Percentiles rank a stretch among this genome's conserved stretches.
Evolutionary conservation across 2,113 vertebrate genomes (phyloP).

Genomic region (Protobothrops flavoviridis): DNA sequence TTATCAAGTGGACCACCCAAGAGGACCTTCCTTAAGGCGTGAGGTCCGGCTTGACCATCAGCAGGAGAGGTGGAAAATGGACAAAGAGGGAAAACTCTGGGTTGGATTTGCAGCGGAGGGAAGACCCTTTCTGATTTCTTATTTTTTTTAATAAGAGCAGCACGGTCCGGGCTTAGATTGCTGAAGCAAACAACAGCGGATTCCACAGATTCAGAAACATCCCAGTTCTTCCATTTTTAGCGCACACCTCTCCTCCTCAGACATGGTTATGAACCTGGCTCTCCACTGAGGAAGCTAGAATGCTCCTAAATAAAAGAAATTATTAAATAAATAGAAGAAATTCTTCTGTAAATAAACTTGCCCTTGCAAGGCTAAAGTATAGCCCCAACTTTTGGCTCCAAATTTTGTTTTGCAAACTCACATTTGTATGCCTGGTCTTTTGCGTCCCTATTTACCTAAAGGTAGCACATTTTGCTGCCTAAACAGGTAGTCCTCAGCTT

Average conservation of each 20-base stretch:
- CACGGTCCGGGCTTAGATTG: background rate
- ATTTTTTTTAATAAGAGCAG: background rate
- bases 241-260: no score
- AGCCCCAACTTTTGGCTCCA: background rate
- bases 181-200: background rate
- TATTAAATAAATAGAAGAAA: background rate
- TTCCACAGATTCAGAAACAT: background rate
- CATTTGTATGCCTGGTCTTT: background rate
- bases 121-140: background rate
- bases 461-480: background rate
- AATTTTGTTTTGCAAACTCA: rapidly evolving
- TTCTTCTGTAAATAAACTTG: background rate
- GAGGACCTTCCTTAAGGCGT: background rate
- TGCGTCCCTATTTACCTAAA: background rate
- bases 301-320: background rate
- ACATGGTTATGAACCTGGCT: background rate
- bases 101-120: background rate
- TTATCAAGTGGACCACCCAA: rapidly evolving
- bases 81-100: background rate
- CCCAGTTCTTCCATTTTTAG: background rate
- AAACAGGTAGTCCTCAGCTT: background rate
- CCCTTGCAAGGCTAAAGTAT: background rate
- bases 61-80: background rate
- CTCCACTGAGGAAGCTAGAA: background rate
- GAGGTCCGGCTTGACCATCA: background rate